Conservation (phyloP, 2,113 vertebrate genomes). For the Tychaedon coryphoeus region DNA sequence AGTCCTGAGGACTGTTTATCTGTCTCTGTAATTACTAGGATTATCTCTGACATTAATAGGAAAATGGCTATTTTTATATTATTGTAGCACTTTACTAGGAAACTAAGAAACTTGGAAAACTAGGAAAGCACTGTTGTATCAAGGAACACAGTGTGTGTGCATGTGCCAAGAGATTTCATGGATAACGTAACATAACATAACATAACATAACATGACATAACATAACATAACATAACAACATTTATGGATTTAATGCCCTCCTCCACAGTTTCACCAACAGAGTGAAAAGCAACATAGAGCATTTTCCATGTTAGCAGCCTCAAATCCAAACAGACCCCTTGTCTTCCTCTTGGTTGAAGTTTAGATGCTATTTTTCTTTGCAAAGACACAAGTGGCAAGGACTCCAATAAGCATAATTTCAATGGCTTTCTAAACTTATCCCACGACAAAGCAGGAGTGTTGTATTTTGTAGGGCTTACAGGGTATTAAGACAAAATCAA, state of each 20-base stretch:
- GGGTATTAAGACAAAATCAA: conserved; percentile 13
- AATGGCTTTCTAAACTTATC: neutral
- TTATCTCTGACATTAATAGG: neutral
- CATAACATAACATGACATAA: too few relatives aligned
- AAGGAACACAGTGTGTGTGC: neutral
- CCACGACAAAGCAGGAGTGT: neutral
- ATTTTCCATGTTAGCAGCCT: neutral
- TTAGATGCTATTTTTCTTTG: neutral
- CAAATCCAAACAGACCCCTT: neutral
- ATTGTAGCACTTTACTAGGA: neutral
- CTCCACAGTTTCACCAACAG: neutral
- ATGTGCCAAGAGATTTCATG: neutral
- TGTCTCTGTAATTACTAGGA: neutral
- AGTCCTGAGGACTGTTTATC: neutral
- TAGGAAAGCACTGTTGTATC: neutral
- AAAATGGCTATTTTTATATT: neutral
- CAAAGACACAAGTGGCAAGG: neutral
- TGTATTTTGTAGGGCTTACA: neutral
- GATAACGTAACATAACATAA: neutral
- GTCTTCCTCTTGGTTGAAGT: neutral
- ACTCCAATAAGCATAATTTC: neutral
- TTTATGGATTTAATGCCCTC: neutral
- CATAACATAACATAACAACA: too few relatives aligned
- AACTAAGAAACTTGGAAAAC: neutral
- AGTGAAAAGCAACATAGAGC: neutral